Evolutionary conservation across 2,113 vertebrate species (phyloP), one percentile per base, ranked within the genome.

Genomic region (Sisor rabdophorus): DNA sequence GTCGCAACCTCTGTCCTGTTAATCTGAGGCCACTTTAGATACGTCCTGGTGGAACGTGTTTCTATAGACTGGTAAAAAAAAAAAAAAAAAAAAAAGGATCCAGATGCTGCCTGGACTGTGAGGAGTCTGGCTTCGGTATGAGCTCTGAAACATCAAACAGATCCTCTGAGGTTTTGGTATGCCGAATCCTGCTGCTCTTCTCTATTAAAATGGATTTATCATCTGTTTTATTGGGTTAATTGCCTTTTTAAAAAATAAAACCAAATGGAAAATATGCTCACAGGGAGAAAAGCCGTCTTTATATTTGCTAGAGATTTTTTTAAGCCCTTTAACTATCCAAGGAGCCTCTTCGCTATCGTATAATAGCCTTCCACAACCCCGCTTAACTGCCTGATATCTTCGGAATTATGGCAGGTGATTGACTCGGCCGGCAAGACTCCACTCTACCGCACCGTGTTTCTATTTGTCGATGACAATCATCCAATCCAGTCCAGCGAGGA

Each of bases 151-250:
- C 80, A 78, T 82, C 77, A 80, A 79, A 82, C 75, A 68, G 48
- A 77, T 76, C 61, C 74, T 82, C 50, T 24, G 54, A 65, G 54
- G 59, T 78, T 78, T 67, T 79, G 83, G 75, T 70, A 75, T 80
- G 78, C 63, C 28, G 63, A 82, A 56, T 73, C 48, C 75, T 75
- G 80, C 76, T 53, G 65, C 55, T 60, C 73, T 56, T 77, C 56
- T 76, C 71, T 76, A 78, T 82, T 80, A 78, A 73, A 80, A 72
- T 54, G 65, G 72, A 76, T 82, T 80, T 80, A 78, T 80, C 76
- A 70, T 79, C 68, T 48, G 61, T 80, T 82, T 68, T 72, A 77
- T 78, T 84, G 78, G 28, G 60, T 77, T 81, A 84, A 82, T 82
- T 68, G 78, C 73, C 50, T 54, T 28, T n/a, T 52, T 50, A 19